A percentile compares a stretch with the other conserved stretches of the same genome.
Evolutionary conservation across 2,113 vertebrate species (phyloP).

Genomic region (Anhinga rufa): DNA sequence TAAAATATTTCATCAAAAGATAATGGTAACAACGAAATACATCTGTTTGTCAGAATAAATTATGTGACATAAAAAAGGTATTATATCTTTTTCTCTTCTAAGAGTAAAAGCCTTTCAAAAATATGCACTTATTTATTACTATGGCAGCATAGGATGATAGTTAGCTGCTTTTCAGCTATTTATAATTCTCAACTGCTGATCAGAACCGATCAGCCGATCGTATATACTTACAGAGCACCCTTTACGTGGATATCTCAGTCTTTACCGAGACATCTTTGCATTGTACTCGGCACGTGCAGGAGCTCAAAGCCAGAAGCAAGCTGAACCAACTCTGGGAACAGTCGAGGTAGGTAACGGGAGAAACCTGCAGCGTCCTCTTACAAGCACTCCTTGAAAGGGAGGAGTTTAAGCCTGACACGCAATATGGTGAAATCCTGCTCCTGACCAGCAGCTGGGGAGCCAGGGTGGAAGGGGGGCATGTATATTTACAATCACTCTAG

Average conservation of each 20-base stretch:
- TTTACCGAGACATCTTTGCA: not conserved
- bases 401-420: not conserved
- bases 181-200: slow-evolving; percentile 59
- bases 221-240: not conserved
- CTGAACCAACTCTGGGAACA: not conserved
- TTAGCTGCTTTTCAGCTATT: slow-evolving; percentile 60
- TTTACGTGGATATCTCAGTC: not conserved
- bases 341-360: not conserved
- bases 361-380: not conserved
- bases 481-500: not conserved
- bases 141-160: slow-evolving; percentile 13
- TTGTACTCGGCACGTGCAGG: not conserved
- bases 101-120: slow-evolving; percentile 69
- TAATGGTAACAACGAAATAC: slow-evolving; percentile 77
- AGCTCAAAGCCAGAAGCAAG: not conserved
- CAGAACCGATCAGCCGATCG: slow-evolving; percentile 45
- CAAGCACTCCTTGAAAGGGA: not conserved
- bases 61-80: slow-evolving; percentile 66
- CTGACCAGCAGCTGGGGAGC: not conserved
- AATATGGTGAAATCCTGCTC: not conserved
- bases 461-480: not conserved
- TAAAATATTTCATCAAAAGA: slow-evolving; percentile 78
- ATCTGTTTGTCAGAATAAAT: slow-evolving; percentile 80
- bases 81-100: slow-evolving; percentile 70
- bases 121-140: slow-evolving; percentile 68